Conservation (phyloP, 2,888 invertebrate genomes). For the Nymphalis urticae region DNA sequence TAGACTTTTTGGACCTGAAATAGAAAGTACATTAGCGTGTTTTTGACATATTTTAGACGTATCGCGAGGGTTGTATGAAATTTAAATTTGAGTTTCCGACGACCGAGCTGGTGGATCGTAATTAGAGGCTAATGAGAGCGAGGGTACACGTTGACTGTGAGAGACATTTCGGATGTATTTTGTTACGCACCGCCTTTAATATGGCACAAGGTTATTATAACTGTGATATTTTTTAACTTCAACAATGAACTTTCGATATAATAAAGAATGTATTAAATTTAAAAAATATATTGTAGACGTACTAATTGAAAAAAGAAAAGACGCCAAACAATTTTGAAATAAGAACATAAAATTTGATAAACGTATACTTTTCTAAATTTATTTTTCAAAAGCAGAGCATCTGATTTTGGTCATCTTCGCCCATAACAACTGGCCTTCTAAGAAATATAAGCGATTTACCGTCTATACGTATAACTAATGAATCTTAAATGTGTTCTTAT, state of each 20-base stretch:
- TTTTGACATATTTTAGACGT: slow-evolving; percentile 39
- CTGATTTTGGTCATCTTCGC: too few species aligned
- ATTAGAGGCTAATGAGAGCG: slow-evolving; percentile 78
- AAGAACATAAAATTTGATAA: too few species aligned
- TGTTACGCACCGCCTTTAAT: slow-evolving; percentile 60
- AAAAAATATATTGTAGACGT: too few species aligned
- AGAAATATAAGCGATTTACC: too few species aligned
- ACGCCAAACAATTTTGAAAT: too few species aligned
- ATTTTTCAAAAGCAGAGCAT: too few species aligned
- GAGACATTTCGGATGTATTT: slow-evolving; percentile 58
- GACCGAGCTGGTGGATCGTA: slow-evolving; percentile 58
- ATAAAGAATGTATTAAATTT: too few species aligned
- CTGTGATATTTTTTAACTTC: slow-evolving; percentile 27
- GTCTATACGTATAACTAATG: too few species aligned
- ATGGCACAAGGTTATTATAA: slow-evolving; percentile 49
- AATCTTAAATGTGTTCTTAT: too few species aligned
- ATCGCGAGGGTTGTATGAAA: slow-evolving; percentile 48
- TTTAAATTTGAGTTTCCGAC: slow-evolving; percentile 76
- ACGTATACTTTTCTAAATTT: too few species aligned
- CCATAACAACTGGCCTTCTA: too few species aligned
- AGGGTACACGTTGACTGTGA: slow-evolving; percentile 56
- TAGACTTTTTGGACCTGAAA: slow-evolving; percentile 38
- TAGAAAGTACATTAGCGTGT: slow-evolving; percentile 43
- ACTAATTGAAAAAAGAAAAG: too few species aligned
- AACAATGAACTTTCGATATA: slow-evolving; percentile 22